Evolutionary conservation across 1,140 invertebrate species (phyloP).

Genomic region (Panagrolaimus sp.): DNA sequence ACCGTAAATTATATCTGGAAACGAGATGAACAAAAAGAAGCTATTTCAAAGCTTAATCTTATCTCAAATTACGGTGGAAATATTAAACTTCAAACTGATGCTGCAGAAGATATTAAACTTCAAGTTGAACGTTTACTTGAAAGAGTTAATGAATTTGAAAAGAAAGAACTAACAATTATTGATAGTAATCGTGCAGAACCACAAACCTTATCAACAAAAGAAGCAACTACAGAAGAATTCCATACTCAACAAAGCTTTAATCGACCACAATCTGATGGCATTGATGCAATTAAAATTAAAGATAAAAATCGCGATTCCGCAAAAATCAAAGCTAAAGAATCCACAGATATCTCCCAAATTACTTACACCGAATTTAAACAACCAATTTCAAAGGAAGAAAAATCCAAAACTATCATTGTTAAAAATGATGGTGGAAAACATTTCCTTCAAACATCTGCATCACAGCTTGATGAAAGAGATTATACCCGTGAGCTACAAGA

Average conservation of each 20-base stretch:
- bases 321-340: conserved; percentile 28
- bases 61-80: conserved; percentile 35
- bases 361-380: conserved; percentile 10
- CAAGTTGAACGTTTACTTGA: conserved; percentile 22
- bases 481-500: conserved; percentile 28
- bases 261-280: background rate
- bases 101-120: conserved; percentile 40
- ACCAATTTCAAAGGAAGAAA: background rate
- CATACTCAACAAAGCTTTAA: background rate
- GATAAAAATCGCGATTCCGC: conserved; percentile 14
- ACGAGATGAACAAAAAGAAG: conserved; percentile 13
- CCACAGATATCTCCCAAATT: conserved; percentile 22
- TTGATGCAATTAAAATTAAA: conserved; percentile 18
- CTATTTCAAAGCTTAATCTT: conserved; percentile 14
- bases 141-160: conserved; percentile 32
- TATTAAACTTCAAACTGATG: conserved; percentile 38
- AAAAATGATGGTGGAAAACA: conserved; percentile 27
- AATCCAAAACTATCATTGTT: conserved; percentile 1
- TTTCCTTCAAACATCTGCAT: conserved; percentile 18
- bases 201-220: conserved; percentile 22
- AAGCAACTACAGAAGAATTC: conserved; percentile 13
- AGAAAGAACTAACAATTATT: conserved; percentile 11
- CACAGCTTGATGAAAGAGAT: conserved; percentile 28
- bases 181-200: conserved; percentile 26
- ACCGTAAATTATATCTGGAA: conserved; percentile 32